A percentile compares a stretch with the other conserved stretches of the same genome.
These are phyloP conservation scores for Mus spicilegus DNA, from an alignment of 2,113 vertebrate species.

Conservation along the genomic window DNA sequence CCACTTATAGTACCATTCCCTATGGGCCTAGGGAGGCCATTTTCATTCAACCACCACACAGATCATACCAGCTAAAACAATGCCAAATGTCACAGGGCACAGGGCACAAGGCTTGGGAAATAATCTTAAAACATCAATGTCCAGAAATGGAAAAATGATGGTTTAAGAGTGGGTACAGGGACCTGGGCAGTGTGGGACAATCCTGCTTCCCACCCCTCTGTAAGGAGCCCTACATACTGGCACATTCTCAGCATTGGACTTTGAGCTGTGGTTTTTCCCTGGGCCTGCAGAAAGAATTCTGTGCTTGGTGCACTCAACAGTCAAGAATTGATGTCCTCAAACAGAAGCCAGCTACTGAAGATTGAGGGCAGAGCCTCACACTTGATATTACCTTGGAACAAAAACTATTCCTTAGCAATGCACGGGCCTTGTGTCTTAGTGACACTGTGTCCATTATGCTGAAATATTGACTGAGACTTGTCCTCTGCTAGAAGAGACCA, in stretches of 20 bases:
- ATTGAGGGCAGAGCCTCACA: not conserved
- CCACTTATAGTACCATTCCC: not conserved
- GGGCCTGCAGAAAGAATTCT: not conserved
- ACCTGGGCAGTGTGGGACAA: not conserved
- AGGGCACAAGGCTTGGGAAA: not conserved
- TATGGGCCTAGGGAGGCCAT: not conserved
- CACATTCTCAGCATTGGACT: not conserved
- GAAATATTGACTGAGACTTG: slow-evolving; percentile 51
- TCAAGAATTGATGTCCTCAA: not conserved
- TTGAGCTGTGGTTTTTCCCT: not conserved
- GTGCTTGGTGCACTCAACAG: not conserved
- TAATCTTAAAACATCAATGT: slow-evolving; percentile 31
- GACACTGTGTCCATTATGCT: slow-evolving; percentile 45
- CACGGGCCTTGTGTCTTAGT: slow-evolving; percentile 12
- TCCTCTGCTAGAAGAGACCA: not conserved
- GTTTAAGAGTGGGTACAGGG: not conserved
- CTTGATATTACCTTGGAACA: not conserved
- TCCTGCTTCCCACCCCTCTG: not conserved
- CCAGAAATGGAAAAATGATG: slow-evolving; percentile 20
- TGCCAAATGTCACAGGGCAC: not conserved
- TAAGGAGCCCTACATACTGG: not conserved
- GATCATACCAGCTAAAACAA: slow-evolving; percentile 25
- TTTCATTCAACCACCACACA: not conserved
- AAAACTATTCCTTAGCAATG: not conserved
- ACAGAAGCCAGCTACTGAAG: slow-evolving; percentile 8